Evolutionary conservation across 2,797 vertebrate genomes (phyloP), one percentile per base, ranked within the genome.

Genomic region (Lerista edwardsae): DNA sequence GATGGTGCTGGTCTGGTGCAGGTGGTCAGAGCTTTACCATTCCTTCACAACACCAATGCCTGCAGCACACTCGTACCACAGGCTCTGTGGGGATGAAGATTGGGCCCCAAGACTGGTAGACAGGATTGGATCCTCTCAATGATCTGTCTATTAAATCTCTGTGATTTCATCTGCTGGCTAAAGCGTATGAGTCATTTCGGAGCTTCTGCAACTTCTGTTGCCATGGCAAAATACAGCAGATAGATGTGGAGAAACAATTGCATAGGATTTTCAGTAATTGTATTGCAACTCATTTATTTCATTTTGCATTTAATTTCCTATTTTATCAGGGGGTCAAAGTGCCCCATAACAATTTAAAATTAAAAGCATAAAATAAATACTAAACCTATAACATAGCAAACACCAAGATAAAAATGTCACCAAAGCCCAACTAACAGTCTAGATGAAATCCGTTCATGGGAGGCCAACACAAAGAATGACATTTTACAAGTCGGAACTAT

Each of bases 141-240:
- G n/a, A 36, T 68, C 31, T 41, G 44, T 39, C 41, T 81, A 39
- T 39, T 73, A 23, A 19, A 73, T 62, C 57, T 73, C 21, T 62
- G 12, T 6, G 23, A 34, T 82, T 82, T 74, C 23, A 29, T 47
- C 29, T 74, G 74, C 41, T 34, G 8, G 41, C 59, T 82, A 74
- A 64, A 82, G 39, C 34, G 39, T 73, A 21, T 82, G 80, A 82
- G 80, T 82, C 69, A 74, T 74, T 47, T 64, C 74, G 71, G 47
- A 73, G 36, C 23, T 82, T 29, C 64, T 47, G 44, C 39, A 64
- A 41, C 11, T 44, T 73, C 59, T 82, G 80, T 82, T 82, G 59
- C 71, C 57, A 82, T 82, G 71, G 80, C 12, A 62, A 81, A 82
- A 23, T 47, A 47, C 10, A 29, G n/a, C 44, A n/a, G 39, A 73